Percentiles rank a stretch among this genome's conserved stretches.
phyloP scores from a whole-genome alignment of 2,888 invertebrate species.

The Dryococelus australis region DNA sequence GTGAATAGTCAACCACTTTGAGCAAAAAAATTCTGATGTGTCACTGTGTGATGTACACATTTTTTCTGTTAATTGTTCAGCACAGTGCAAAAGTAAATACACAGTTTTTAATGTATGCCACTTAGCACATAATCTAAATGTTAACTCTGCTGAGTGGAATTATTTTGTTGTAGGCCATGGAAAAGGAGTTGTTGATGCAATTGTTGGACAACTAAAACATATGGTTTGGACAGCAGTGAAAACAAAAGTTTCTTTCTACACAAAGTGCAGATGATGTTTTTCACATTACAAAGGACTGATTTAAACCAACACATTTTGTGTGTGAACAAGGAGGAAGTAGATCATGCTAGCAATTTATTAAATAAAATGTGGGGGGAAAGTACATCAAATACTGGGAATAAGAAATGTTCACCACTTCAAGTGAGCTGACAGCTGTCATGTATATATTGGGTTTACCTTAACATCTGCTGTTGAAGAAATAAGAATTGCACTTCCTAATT shows the following conservation, averaged over 20 bases:
- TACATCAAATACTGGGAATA: not conserved
- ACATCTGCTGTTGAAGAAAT: too few relatives aligned
- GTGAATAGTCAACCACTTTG: not conserved
- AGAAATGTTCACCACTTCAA: not conserved
- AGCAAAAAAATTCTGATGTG: not conserved
- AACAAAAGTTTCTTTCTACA: not conserved
- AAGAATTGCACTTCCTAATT: too few relatives aligned
- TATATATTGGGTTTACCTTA: too few relatives aligned
- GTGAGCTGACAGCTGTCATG: too few relatives aligned
- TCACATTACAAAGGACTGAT: not conserved
- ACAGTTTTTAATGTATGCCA: conserved; percentile 1
- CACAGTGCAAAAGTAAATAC: not conserved
- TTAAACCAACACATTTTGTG: not conserved
- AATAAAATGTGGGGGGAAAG: not conserved
- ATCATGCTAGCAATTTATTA: not conserved
- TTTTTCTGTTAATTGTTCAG: not conserved
- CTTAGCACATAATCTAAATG: not conserved
- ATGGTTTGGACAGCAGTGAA: not conserved
- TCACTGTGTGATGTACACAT: not conserved
- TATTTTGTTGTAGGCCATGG: not conserved
- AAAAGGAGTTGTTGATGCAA: not conserved
- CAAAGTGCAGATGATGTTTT: not conserved
- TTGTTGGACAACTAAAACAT: not conserved
- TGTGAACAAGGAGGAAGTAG: conserved; percentile 1
- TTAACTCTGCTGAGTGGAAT: not conserved